These are phyloP conservation scores for Pocillopora damicornis DNA, from an alignment of 64 coral and sea anemone species.

Conservation along the genomic window DNA sequence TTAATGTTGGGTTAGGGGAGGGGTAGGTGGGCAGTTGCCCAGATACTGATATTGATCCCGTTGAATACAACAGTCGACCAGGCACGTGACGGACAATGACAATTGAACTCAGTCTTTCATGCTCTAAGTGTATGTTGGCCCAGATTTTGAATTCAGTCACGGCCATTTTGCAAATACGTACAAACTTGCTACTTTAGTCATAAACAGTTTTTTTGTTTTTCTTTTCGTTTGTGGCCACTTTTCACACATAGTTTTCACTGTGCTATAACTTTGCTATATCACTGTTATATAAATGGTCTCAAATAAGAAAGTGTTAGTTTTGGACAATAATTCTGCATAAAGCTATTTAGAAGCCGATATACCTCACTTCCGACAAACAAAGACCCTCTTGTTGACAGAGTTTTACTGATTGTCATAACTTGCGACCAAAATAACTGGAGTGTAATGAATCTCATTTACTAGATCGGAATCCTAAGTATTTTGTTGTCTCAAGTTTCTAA, in stretches of 20 bases:
- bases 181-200: neutral
- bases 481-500: slow-evolving; percentile 14
- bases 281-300: neutral
- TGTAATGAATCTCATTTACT: slow-evolving; percentile 18
- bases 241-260: neutral
- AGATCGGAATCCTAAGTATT: neutral
- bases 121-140: too few relatives aligned
- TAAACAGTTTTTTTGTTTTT: neutral
- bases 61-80: too few relatives aligned
- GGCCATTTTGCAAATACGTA: too few relatives aligned
- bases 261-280: neutral
- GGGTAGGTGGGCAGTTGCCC: too few relatives aligned
- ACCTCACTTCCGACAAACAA: slow-evolving; percentile 20
- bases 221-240: neutral
- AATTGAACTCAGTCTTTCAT: too few relatives aligned
- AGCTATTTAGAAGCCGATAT: neutral
- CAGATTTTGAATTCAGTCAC: too few relatives aligned
- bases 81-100: too few relatives aligned
- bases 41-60: too few relatives aligned
- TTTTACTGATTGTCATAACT: neutral
- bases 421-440: neutral
- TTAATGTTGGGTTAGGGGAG: too few relatives aligned
- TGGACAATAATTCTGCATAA: neutral
- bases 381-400: slow-evolving; percentile 7
- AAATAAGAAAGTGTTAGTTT: neutral